Conservation (phyloP, 2,888 invertebrate genomes). For the Elmis aenea region DNA sequence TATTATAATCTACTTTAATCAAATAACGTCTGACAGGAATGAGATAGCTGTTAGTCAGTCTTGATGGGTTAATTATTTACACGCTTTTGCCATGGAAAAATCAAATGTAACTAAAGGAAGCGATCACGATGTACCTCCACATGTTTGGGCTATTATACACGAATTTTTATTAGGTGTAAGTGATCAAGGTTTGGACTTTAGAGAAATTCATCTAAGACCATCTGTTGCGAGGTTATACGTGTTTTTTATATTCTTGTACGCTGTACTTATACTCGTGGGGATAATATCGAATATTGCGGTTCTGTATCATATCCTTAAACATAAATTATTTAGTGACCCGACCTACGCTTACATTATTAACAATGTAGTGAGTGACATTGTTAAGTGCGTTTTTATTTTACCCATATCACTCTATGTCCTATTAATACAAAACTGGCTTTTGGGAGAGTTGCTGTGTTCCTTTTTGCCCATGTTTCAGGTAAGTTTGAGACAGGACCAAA, state of each 20-base stretch:
- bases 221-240: conserved; percentile 56
- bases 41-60: too few relatives aligned
- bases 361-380: conserved; percentile 59
- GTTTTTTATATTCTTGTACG: conserved; percentile 60
- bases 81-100: conserved; percentile 17
- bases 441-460: conserved; percentile 66
- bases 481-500: too few relatives aligned
- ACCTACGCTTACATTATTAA: conserved; percentile 64
- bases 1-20: too few relatives aligned
- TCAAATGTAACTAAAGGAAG: conserved; percentile 16
- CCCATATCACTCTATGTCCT: conserved; percentile 65
- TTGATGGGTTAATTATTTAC: too few relatives aligned
- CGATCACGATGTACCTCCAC: conserved; percentile 32
- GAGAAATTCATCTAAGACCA: conserved; percentile 55
- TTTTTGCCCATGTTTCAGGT: conserved; percentile 71
- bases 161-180: conserved; percentile 34
- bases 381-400: conserved; percentile 63
- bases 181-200: conserved; percentile 47
- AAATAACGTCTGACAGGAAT: too few relatives aligned
- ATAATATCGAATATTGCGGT: conserved; percentile 56
- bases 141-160: conserved; percentile 34
- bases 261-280: conserved; percentile 53
- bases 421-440: conserved; percentile 67
- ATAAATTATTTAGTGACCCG: conserved; percentile 56
- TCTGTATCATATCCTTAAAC: conserved; percentile 51